Evolutionary conservation across 2,797 vertebrate species (phyloP).

Genomic region (Argya squamiceps): DNA sequence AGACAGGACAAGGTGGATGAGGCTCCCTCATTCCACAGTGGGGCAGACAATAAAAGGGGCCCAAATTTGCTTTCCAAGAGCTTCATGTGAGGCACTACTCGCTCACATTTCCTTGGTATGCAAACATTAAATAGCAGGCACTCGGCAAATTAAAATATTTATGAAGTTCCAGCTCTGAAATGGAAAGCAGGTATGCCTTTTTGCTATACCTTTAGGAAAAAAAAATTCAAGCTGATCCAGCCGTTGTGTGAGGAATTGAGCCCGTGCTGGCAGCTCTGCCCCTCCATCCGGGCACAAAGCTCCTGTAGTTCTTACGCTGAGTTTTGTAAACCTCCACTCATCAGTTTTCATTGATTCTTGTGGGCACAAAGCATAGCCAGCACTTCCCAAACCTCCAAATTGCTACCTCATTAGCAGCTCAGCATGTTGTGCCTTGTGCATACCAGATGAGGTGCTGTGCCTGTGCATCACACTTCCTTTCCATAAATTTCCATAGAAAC

Average conservation of each 20-base stretch:
- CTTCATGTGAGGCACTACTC: background rate
- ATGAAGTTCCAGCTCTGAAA: background rate
- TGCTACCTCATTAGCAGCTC: slow-evolving; percentile 49
- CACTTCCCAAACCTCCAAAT: background rate
- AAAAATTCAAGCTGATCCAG: background rate
- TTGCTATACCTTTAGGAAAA: background rate
- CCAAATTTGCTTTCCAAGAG: background rate
- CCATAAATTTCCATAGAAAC: background rate
- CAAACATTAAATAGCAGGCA: background rate
- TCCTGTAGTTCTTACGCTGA: background rate
- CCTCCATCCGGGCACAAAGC: background rate
- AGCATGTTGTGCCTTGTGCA: background rate
- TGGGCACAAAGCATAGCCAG: background rate
- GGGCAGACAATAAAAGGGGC: background rate
- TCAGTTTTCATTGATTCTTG: background rate
- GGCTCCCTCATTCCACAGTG: rapidly evolving
- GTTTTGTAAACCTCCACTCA: background rate
- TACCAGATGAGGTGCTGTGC: background rate
- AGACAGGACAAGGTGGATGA: background rate
- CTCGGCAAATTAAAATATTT: slow-evolving; percentile 11
- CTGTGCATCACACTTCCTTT: background rate
- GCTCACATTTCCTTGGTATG: background rate
- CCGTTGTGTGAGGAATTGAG: rapidly evolving
- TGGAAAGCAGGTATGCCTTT: background rate
- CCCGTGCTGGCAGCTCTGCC: background rate